Evolutionary conservation across 1,140 invertebrate species (phyloP), one percentile per base, ranked within the genome.

Genomic region (Drosophila kikkawai): DNA sequence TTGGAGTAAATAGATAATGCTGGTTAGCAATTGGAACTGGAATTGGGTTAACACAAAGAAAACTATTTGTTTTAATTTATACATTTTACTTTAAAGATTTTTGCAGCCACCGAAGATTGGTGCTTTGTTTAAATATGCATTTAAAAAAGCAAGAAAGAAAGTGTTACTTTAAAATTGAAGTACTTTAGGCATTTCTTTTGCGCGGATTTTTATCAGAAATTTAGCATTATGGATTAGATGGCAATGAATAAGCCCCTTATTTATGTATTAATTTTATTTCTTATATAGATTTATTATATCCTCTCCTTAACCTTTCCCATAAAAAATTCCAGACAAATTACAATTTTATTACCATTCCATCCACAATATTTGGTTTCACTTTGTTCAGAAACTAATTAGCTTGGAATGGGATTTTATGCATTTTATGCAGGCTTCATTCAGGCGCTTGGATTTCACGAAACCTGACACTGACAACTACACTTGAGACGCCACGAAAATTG

Each of bases 371-470:
- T 41, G 19, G 11, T 48, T 71, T 58, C 36, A 47, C 26, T 41
- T 48, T 29, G 13, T 11, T 19, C 34, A 73, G n/a, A 37, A 70
- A 12, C 44, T 50, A 73, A 73, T 70, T 58, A 73, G 56, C 41
- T 32, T 60, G 34, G 32, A 17, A 47, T 61, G 44, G 12, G 15
- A 47, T 61, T 29, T 37, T 45, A 32, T 60, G 41, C 64, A 47
- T 45, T 67, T 47, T 47, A 61, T 73, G 66, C 42, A 70, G 67
- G 66, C 53, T 73, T 73, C 65, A 70, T 71, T 71, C 42, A 36
- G 66, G 69, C 66, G 69, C 66, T 73, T 71, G 22, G 50, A 36
- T 73, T 71, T 73, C 53, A 22, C 13, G 69, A 73, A 73, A 59
- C 45, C 37, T 59, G 67, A 73, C 51, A 71, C 69, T 51, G 17